Percentiles rank a stretch among this genome's conserved stretches.
These are phyloP conservation scores for Anoura caudifer DNA, from an alignment of 2,113 vertebrate species.

Conservation along the genomic window DNA sequence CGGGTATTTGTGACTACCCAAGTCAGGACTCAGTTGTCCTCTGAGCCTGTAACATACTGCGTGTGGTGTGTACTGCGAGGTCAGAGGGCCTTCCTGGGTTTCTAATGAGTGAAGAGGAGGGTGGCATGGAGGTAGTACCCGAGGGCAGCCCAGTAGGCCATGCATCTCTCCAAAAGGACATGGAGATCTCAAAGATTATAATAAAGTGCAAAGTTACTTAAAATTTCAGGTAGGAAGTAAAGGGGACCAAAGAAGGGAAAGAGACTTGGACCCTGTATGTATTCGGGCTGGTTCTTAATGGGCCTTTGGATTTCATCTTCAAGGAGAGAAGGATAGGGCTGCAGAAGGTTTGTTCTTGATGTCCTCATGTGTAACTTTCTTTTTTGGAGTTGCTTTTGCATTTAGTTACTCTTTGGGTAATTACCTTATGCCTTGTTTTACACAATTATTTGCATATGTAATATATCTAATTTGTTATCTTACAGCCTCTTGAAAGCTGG, in stretches of 20 bases:
- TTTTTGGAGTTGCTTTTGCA: not conserved
- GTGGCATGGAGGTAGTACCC: not conserved
- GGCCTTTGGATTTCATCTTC: not conserved
- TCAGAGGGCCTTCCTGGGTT: not conserved
- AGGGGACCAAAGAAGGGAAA: not conserved
- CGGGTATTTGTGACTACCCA: not conserved
- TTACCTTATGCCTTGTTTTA: not conserved
- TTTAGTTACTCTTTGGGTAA: not conserved
- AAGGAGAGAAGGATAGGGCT: not conserved
- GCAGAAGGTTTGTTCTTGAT: not conserved
- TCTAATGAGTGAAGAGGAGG: not conserved
- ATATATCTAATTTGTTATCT: not conserved
- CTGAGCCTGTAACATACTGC: not conserved
- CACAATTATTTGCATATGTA: not conserved
- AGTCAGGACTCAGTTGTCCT: not conserved
- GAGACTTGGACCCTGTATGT: not conserved
- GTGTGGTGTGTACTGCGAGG: not conserved
- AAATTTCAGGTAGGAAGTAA: conserved; percentile 5
- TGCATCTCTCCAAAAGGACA: not conserved
- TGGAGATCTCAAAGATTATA: conserved; percentile 10
- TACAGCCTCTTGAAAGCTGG: not conserved
- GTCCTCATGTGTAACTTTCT: not conserved
- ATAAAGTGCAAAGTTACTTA: not conserved
- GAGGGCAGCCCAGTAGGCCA: not conserved
- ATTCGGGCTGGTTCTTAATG: not conserved